phyloP scores from a whole-genome alignment of 2,888 invertebrate genomes.

The Leptinotarsa peninsularis region DNA sequence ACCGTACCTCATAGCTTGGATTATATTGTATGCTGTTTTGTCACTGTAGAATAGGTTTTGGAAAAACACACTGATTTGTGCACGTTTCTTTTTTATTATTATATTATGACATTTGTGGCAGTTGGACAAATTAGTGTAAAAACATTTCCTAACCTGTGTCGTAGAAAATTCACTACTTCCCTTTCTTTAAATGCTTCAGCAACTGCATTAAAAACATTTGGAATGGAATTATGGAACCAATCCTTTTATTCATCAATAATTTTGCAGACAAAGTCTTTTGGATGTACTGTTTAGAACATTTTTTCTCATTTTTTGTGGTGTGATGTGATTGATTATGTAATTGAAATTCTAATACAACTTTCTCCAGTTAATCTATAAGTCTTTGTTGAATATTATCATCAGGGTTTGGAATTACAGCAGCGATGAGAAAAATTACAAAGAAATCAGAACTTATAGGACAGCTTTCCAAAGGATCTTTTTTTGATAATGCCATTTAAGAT shows the following conservation, averaged over 20 bases:
- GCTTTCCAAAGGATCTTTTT: no score
- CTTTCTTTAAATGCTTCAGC: conserved; percentile 16
- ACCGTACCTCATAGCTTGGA: conserved; percentile 18
- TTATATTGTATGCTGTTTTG: conserved; percentile 34
- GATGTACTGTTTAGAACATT: background rate
- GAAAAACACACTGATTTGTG: conserved; percentile 36
- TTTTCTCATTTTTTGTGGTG: background rate
- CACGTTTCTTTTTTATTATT: conserved; percentile 6
- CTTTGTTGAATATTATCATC: conserved; percentile 6
- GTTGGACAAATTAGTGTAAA: conserved; percentile 27
- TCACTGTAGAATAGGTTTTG: conserved; percentile 45
- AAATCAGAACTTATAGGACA: no score
- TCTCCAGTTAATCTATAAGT: background rate
- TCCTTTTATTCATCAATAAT: background rate
- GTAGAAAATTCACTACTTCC: conserved; percentile 7
- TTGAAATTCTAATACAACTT: no score
- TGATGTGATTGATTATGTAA: no score
- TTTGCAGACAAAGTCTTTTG: background rate
- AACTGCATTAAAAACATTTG: conserved; percentile 5
- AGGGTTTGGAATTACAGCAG: background rate
- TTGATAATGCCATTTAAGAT: no score
- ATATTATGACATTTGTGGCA: background rate
- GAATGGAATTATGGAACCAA: conserved; percentile 5
- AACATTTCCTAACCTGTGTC: conserved; percentile 12
- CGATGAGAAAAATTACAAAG: no score